Conservation (phyloP, 2,797 vertebrate genomes). For the Squalus acanthias region DNA sequence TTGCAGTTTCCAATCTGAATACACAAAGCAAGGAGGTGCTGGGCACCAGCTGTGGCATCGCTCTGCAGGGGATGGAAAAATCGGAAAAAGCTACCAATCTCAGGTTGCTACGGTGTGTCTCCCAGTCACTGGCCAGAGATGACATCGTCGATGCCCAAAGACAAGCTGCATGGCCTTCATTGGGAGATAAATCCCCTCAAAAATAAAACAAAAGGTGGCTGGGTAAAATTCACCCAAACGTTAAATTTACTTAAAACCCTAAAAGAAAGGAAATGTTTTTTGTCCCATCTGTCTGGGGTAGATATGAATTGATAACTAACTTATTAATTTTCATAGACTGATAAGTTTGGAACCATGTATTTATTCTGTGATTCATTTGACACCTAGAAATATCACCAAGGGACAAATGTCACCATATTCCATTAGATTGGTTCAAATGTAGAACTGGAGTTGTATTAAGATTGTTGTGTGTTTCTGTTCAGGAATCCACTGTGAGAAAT, state of each 20-base stretch:
- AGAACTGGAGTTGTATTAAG: background rate
- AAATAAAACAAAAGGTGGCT: background rate
- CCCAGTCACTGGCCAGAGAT: background rate
- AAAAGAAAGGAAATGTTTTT: background rate
- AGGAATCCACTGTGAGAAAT: constrained; percentile 72
- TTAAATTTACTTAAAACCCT: background rate
- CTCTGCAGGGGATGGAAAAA: too few species aligned
- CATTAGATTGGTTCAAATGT: too few species aligned
- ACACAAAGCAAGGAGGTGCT: too few species aligned
- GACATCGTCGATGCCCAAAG: background rate
- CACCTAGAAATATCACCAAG: too few species aligned
- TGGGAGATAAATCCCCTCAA: background rate
- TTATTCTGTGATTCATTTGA: background rate
- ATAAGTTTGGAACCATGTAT: background rate
- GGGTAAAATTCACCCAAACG: background rate
- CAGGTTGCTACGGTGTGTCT: background rate
- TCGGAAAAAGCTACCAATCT: too few species aligned
- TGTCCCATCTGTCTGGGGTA: background rate
- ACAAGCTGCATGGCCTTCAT: background rate
- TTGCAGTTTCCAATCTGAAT: too few species aligned
- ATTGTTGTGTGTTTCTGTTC: background rate
- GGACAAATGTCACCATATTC: background rate
- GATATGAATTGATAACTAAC: background rate
- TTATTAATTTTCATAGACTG: background rate
- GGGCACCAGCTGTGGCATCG: too few species aligned